A percentile compares a stretch with the other conserved stretches of the same genome.
These are phyloP conservation scores for Parambassis ranga DNA, from an alignment of 2,797 vertebrate species.

Conservation along the genomic window DNA sequence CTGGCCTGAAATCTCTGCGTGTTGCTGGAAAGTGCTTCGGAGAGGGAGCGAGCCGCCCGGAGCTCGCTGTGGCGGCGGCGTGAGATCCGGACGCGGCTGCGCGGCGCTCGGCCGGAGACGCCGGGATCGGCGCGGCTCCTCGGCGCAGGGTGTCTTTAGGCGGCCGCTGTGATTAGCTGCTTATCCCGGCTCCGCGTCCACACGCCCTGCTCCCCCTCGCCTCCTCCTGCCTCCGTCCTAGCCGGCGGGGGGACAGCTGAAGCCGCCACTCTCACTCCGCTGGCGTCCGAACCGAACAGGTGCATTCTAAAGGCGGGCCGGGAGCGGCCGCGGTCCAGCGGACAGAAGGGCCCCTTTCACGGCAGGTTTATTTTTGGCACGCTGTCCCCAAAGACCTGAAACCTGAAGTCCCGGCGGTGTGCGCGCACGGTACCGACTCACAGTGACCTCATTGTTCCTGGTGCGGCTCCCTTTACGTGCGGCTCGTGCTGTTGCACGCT, in stretches of 20 bases:
- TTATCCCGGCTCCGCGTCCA: slow-evolving; percentile 25
- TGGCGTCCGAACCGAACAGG: slow-evolving; percentile 43
- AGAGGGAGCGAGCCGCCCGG: too few relatives aligned
- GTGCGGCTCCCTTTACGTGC: neutral
- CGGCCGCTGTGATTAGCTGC: slow-evolving; percentile 39
- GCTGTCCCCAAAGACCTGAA: neutral
- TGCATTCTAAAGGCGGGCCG: slow-evolving; percentile 40
- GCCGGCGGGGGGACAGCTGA: too few relatives aligned
- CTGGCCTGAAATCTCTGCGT: neutral
- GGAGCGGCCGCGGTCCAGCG: neutral
- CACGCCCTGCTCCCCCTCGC: neutral
- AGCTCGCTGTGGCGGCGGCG: too few relatives aligned
- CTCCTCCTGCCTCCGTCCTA: neutral
- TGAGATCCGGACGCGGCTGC: neutral
- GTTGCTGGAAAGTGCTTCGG: slow-evolving; percentile 30
- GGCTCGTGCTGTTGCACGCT: neutral
- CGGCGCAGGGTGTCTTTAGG: slow-evolving; percentile 52
- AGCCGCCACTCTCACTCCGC: slow-evolving; percentile 20
- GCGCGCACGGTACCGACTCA: neutral
- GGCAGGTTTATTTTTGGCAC: slow-evolving; percentile 19
- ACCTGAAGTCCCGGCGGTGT: neutral
- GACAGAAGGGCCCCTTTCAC: neutral
- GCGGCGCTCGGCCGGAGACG: neutral
- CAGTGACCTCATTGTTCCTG: slow-evolving; percentile 9
- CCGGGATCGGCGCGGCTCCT: neutral